Percentiles rank a stretch among this genome's conserved stretches.
Evolutionary conservation across 2,888 invertebrate species (phyloP).

Genomic region (Heliconius aoede): DNA sequence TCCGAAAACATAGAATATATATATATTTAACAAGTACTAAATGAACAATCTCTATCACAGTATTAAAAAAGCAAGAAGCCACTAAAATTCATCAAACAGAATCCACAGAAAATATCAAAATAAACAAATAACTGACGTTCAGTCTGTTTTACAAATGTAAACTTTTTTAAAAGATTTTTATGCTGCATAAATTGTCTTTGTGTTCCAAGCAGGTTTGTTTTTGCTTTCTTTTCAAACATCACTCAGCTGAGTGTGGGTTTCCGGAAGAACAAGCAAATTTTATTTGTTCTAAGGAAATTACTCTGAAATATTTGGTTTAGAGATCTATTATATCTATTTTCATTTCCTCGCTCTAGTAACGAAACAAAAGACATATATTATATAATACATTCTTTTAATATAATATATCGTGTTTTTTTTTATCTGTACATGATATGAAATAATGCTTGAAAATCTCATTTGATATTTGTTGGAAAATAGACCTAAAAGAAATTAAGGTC

Average conservation of each 20-base stretch:
- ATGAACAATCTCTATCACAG: neutral
- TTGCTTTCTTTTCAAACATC: constrained; percentile 12
- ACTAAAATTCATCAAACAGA: neutral
- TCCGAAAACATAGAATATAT: neutral
- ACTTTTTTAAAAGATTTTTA: constrained; percentile 3
- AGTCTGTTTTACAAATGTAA: constrained; percentile 11
- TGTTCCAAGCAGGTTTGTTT: neutral
- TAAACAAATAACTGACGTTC: constrained; percentile 4
- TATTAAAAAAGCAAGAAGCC: neutral
- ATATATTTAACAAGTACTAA: neutral
- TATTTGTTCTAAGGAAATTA: constrained; percentile 8
- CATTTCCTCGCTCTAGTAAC: neutral
- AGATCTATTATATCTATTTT: neutral
- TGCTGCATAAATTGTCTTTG: constrained; percentile 13
- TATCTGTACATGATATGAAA: no score
- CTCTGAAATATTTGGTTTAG: neutral
- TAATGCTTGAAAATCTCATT: no score
- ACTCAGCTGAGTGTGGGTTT: constrained; percentile 6
- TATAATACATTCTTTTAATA: no score
- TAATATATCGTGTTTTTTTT: no score
- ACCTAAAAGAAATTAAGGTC: no score
- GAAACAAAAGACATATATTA: no score
- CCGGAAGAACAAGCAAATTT: neutral
- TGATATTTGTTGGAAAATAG: no score
- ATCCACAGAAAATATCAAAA: neutral